These are phyloP conservation scores for Macrosiphum euphorbiae DNA, from an alignment of 2,888 invertebrate genomes.

Conservation along the genomic window DNA sequence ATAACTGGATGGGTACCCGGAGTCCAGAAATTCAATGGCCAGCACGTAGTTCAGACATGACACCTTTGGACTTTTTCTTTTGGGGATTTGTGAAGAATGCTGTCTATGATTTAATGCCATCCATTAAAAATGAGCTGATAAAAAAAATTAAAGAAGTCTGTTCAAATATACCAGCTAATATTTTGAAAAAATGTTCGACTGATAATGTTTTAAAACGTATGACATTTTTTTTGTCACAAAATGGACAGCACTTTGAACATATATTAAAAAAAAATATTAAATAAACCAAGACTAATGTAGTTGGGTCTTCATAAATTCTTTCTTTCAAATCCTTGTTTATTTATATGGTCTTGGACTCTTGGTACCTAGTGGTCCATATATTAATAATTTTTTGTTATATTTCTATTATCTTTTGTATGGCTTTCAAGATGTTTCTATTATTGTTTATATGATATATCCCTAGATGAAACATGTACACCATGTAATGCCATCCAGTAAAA, in stretches of 20 bases:
- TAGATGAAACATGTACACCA: no score
- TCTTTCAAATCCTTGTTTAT: background rate
- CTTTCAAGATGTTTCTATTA: background rate
- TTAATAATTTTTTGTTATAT: background rate
- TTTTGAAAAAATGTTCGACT: no score
- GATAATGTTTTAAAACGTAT: conserved; percentile 7
- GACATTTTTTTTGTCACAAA: conserved; percentile 7
- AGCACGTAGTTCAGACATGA: conserved; percentile 44
- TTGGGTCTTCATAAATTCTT: background rate
- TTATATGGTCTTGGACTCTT: background rate
- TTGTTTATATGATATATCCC: no score
- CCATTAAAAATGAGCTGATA: background rate
- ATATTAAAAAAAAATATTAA: conserved; percentile 1
- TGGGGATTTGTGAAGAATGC: conserved; percentile 8
- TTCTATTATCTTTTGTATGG: background rate
- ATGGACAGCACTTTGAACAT: background rate
- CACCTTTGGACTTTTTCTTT: conserved; percentile 15
- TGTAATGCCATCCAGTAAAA: no score
- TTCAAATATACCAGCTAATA: no score
- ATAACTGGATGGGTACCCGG: conserved; percentile 14
- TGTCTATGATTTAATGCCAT: background rate
- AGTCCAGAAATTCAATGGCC: conserved; percentile 49
- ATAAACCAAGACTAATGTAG: background rate
- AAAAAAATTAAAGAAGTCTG: background rate
- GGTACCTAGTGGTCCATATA: background rate